Evolutionary conservation across 2,113 vertebrate genomes (phyloP).

Genomic region (Bufo bufo): DNA sequence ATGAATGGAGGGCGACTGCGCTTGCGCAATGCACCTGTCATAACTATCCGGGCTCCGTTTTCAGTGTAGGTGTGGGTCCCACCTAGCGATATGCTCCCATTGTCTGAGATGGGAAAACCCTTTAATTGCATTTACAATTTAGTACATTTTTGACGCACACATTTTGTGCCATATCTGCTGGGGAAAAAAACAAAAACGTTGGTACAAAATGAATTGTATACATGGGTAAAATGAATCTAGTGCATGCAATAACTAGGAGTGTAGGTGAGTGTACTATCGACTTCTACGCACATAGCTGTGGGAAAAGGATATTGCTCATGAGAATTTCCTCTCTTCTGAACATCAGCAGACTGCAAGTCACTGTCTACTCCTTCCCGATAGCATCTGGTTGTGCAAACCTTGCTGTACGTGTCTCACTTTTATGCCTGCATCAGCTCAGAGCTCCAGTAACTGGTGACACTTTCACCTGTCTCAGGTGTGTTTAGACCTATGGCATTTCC

Average conservation of each 20-base stretch:
- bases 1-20: too few relatives aligned
- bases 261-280: neutral
- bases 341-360: neutral
- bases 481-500: neutral
- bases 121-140: too few relatives aligned
- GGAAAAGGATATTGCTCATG: constrained; percentile 11
- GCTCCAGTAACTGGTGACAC: neutral
- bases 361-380: neutral
- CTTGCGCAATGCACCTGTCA: too few relatives aligned
- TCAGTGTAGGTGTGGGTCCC: too few relatives aligned
- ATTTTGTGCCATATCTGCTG: too few relatives aligned
- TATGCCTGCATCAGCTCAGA: neutral
- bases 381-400: neutral
- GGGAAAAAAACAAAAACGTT: too few relatives aligned
- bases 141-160: too few relatives aligned
- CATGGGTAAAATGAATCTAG: neutral
- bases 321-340: neutral
- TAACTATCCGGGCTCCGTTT: too few relatives aligned
- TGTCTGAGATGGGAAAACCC: too few relatives aligned
- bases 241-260: neutral
- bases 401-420: neutral
- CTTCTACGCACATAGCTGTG: neutral
- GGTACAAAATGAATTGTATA: neutral
- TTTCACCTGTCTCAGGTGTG: neutral
- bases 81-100: too few relatives aligned